phyloP scores from a whole-genome alignment of 2,113 vertebrate species.

The Tragulus kanchil region DNA sequence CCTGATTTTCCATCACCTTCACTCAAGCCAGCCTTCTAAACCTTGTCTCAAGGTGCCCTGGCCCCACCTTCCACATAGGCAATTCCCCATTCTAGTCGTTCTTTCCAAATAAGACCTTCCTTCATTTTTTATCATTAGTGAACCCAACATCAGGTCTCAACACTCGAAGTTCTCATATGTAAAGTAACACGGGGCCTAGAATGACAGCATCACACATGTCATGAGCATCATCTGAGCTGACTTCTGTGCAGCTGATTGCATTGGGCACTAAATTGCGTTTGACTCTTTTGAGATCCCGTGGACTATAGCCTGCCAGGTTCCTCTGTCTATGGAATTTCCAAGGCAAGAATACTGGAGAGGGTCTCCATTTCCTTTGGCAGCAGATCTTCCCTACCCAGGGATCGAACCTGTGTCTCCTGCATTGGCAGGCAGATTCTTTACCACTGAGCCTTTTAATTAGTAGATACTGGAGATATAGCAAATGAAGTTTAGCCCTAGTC shows the following conservation, averaged over 20 bases:
- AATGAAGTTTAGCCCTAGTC: background rate
- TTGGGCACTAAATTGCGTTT: background rate
- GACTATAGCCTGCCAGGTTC: background rate
- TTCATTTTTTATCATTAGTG: background rate
- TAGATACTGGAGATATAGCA: background rate
- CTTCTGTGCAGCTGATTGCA: background rate
- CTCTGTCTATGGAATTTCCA: background rate
- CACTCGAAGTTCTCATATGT: background rate
- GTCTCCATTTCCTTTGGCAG: background rate
- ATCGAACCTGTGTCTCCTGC: background rate
- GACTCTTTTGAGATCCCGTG: background rate
- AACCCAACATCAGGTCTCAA: background rate
- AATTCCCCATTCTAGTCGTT: background rate
- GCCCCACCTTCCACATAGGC: background rate
- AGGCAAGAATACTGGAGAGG: background rate
- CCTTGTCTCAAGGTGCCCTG: background rate
- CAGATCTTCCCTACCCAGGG: background rate
- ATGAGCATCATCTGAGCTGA: background rate
- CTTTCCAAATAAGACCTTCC: background rate
- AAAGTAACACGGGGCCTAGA: background rate
- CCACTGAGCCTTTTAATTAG: background rate
- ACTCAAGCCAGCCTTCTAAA: background rate
- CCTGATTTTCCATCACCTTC: background rate
- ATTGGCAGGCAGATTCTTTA: background rate
- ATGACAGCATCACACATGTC: rapidly evolving